Base-by-base conservation (phyloP, 1,140 invertebrate genomes). In the Nephotettix cincticeps region DNA sequence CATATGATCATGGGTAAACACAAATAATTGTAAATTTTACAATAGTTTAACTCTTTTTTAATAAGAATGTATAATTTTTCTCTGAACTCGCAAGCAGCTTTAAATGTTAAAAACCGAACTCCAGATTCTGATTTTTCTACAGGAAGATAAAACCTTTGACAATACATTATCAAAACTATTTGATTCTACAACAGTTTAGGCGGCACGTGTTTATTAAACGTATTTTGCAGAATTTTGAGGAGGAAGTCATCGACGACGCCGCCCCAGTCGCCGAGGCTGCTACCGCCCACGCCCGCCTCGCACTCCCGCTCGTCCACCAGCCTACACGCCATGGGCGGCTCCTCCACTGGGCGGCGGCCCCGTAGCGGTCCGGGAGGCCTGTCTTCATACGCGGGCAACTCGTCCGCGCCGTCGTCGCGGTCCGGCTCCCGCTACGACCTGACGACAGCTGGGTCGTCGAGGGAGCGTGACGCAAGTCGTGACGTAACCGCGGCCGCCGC, bases 341-440 rank as follows among this genome's bases (percentile, higher is more conserved):
- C 86, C 0, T 86, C 86, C 32, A 81, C 83, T 3, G 69, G 56
- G 51, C 84, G 85, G 40, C 81, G 90, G 68, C 89, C 90, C 1
- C 80, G 89, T 54, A 91, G 89, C 23, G 90, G 89, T 47, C 90
- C 90, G 0, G 88, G 90, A 13, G 89, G 89, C 9, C 81, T 92
- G 23, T 88, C 89, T 76, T 90, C 88, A 74, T 91, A 91, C 76
- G 91, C 90, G 67, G 89, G 90, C 80, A 79, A 79, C 79, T 54
- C 58, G 21, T 68, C 47, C 14, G 64, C 45, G 1, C 43, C 56
- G 1, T 14, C 9, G 23, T 61, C 69, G 0, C 67, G 67, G 25
- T 29, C 71, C 14, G 45, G 76, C 74, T 74, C 77, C 54, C 45
- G 40, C 4, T 45, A 25, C 23, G 65, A 68, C 23, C 30, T 45